Conservation (phyloP, 2,113 vertebrate species). For the Anthoscopus minutus region DNA sequence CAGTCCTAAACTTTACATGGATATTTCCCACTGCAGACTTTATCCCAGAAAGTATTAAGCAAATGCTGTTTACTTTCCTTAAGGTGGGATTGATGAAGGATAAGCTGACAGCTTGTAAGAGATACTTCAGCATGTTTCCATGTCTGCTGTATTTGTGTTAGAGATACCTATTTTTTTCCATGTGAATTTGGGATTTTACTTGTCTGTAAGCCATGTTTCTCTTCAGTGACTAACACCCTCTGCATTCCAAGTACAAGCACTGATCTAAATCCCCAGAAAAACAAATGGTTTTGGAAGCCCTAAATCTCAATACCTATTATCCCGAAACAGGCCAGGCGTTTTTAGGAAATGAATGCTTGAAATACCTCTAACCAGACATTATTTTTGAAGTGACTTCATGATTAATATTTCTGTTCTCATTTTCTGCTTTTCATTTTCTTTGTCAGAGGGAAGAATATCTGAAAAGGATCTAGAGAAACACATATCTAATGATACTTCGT, state of each 20-base stretch:
- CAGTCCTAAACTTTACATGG: background rate
- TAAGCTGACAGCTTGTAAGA: background rate
- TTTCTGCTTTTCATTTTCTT: constrained; percentile 34
- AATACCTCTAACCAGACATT: background rate
- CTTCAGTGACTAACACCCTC: background rate
- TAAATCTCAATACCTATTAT: background rate
- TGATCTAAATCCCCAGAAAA: background rate
- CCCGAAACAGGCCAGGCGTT: background rate
- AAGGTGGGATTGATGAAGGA: background rate
- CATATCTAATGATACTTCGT: constrained; percentile 79
- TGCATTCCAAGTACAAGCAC: background rate
- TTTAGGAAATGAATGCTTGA: background rate
- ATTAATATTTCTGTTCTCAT: background rate
- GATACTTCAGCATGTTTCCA: background rate
- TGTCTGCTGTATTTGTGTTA: background rate
- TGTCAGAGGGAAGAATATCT: constrained; percentile 84
- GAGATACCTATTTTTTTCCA: background rate
- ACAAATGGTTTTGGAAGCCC: background rate
- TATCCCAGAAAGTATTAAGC: background rate
- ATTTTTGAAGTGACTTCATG: background rate
- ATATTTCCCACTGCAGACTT: background rate
- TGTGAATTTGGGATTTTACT: background rate
- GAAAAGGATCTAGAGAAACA: constrained; percentile 73
- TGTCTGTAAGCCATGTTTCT: background rate
- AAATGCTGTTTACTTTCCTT: background rate